phyloP scores from a whole-genome alignment of 2,888 invertebrate species.

The Drosophila pseudotakahashii region DNA sequence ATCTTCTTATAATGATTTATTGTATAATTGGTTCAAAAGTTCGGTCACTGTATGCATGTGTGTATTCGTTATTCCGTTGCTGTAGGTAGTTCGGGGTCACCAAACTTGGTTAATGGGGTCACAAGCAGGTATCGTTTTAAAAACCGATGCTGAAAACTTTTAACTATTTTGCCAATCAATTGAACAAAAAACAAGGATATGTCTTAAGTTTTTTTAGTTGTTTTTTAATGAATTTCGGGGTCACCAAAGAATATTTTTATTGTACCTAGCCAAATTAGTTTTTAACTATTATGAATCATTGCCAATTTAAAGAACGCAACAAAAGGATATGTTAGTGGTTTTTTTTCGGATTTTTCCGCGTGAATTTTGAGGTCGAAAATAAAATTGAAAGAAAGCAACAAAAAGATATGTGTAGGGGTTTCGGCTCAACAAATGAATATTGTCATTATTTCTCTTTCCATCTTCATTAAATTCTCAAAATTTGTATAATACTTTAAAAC shows the following conservation, averaged over 20 bases:
- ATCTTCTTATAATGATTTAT: conserved; percentile 34
- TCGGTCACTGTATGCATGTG: conserved; percentile 27
- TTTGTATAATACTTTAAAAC: conserved; percentile 46
- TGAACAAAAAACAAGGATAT: conserved; percentile 3
- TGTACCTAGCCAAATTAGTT: background rate
- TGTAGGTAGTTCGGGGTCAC: background rate
- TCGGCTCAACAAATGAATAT: conserved; percentile 35
- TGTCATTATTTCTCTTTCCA: conserved; percentile 25
- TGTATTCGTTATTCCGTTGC: conserved; percentile 12
- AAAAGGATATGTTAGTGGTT: background rate
- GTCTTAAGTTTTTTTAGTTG: background rate
- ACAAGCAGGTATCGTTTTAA: background rate
- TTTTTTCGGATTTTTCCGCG: background rate
- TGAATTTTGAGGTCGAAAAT: background rate
- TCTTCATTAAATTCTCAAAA: conserved; percentile 53
- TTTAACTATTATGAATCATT: background rate
- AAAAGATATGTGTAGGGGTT: conserved; percentile 35
- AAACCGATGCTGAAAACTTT: background rate
- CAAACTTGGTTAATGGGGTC: background rate
- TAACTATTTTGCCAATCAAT: background rate
- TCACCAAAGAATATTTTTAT: background rate
- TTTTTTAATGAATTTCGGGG: background rate
- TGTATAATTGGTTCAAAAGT: conserved; percentile 45
- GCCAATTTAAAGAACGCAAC: background rate
- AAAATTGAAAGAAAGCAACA: background rate